A percentile compares a stretch with the other conserved stretches of the same genome.
Evolutionary conservation across 1,140 invertebrate species (phyloP).

Genomic region (Sitobion miscanthi): DNA sequence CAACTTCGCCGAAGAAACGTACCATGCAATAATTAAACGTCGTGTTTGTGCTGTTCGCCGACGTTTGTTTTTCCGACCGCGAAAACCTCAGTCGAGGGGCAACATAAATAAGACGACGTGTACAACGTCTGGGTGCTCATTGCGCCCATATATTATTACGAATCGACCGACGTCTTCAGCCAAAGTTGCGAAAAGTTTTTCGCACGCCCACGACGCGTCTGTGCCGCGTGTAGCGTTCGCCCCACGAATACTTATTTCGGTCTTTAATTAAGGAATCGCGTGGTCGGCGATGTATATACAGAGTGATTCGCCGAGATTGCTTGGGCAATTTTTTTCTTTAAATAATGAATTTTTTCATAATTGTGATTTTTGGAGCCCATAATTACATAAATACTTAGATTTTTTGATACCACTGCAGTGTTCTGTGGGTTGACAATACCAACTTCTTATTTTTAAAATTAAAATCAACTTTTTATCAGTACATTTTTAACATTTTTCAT

Average conservation of each 20-base stretch:
- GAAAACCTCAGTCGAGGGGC: neutral
- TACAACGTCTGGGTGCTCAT: neutral
- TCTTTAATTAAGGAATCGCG: neutral
- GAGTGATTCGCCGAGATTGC: neutral
- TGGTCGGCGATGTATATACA: neutral
- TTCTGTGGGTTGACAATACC: too few species aligned
- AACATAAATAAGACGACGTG: slow-evolving; percentile 11
- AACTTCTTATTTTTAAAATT: too few species aligned
- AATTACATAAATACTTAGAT: neutral
- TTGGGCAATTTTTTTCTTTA: too few species aligned
- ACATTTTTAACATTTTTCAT: too few species aligned
- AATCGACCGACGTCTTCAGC: neutral
- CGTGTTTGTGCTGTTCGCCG: neutral
- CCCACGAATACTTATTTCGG: neutral
- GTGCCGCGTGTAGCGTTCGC: neutral
- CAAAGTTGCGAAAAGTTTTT: neutral
- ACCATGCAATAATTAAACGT: neutral
- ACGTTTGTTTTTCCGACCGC: neutral
- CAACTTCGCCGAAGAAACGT: neutral
- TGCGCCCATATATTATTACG: neutral
- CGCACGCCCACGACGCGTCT: too few species aligned
- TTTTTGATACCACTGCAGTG: neutral
- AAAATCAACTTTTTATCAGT: too few species aligned
- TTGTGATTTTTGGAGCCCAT: neutral
- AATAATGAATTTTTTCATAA: too few species aligned